A percentile compares a stretch with the other conserved stretches of the same genome.
phyloP scores from a whole-genome alignment of 2,888 invertebrate species.

The Diarsia rubi region DNA sequence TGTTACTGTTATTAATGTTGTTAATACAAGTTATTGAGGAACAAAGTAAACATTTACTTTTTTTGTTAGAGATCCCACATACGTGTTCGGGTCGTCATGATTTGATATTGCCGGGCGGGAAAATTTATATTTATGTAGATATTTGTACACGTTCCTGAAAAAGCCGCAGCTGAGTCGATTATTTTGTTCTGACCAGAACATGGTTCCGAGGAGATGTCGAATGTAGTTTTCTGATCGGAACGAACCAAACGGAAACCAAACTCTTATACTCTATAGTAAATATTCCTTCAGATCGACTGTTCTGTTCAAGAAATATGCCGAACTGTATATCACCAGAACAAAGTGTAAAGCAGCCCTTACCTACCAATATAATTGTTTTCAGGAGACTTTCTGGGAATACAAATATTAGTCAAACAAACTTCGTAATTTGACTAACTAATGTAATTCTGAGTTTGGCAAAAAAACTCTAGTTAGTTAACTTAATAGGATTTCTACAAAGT shows the following conservation, averaged over 20 bases:
- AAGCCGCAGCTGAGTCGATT: neutral
- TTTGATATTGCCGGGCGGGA: neutral
- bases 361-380: neutral
- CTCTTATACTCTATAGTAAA: neutral
- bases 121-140: neutral
- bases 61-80: neutral
- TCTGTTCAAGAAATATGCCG: neutral
- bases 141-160: neutral
- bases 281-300: neutral
- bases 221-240: neutral
- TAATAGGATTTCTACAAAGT: conserved; percentile 8
- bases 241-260: neutral
- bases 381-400: conserved; percentile 1
- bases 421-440: conserved; percentile 13
- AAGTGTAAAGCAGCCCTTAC: neutral
- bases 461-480: neutral
- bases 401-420: conserved; percentile 12
- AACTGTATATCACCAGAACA: neutral
- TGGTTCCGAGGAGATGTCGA: neutral
- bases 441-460: neutral
- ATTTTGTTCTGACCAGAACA: neutral
- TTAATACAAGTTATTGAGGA: conserved; percentile 6
- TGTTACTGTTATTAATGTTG: neutral
- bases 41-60: conserved; percentile 10
- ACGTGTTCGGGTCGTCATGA: neutral